phyloP scores from a whole-genome alignment of 2,113 vertebrate species.

The Podarcis muralis region DNA sequence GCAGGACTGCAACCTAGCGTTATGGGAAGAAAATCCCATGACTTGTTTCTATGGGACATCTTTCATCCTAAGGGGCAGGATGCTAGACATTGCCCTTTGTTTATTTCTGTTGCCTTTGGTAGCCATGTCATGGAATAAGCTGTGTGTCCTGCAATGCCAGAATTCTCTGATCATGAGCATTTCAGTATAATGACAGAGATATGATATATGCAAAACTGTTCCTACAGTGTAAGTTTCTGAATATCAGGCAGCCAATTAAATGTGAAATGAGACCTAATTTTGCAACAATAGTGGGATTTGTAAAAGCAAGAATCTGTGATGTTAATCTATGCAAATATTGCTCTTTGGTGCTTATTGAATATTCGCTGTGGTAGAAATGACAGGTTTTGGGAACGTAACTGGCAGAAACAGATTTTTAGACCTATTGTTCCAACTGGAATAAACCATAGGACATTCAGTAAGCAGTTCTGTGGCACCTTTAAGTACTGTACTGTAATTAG shows the following conservation, averaged over 20 bases:
- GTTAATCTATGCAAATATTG: conserved; percentile 54
- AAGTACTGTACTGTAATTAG: no score
- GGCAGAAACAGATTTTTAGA: not conserved
- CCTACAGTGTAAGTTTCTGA: conserved; percentile 58
- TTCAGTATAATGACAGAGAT: conserved; percentile 46
- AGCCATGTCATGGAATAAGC: not conserved
- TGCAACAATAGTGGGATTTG: conserved; percentile 64
- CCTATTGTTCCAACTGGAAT: not conserved
- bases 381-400: not conserved
- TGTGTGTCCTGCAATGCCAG: not conserved
- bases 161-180: conserved; percentile 40
- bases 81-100: not conserved
- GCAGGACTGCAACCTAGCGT: no score
- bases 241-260: conserved; percentile 44
- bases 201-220: conserved; percentile 50
- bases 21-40: not conserved
- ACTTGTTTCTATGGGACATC: not conserved
- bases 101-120: not conserved
- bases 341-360: conserved; percentile 33
- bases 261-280: conserved; percentile 60
- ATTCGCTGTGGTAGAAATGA: not conserved
- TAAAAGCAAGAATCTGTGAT: conserved; percentile 46
- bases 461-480: not conserved
- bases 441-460: not conserved
- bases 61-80: not conserved